Base-by-base conservation (phyloP, 2,888 invertebrate genomes). In the Dinocampus coccinellae region DNA sequence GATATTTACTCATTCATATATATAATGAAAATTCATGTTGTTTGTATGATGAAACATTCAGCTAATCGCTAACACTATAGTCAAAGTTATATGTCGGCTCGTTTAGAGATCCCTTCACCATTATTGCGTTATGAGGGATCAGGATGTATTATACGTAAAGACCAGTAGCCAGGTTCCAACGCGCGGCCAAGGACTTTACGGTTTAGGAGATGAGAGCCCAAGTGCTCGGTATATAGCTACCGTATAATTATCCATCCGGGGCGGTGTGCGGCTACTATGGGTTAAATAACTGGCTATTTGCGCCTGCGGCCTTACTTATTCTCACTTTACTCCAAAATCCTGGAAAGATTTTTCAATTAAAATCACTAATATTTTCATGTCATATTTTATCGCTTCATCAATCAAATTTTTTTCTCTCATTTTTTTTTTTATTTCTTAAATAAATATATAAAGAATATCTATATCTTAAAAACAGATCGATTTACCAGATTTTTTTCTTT, bases 231-330 rank as follows among this genome's bases (percentile, higher is more conserved):
- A 77, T 76, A 75, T 81, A 82, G 85, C 87, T 87, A 87, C 87
- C 84, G 84, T 87, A 87, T 87, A 87, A 87, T 87, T 87, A 87
- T 73, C 71, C 73, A 64, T 64, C 55, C 58, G 82, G 78, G 78
- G 77, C 79, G 77, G 73, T 81, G 82, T 81, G 82, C 76, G 77
- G 77, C 81, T 80, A 75, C 73, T 71, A 69, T 70, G 16, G 26
- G 67, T 62, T 69, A 42, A 70, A 71, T 68, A 71, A 66, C 36
- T 64, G 70, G 68, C 78, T 79, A 79, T 79, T 26, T 26, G 22
- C 80, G 80, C 76, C 76, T 6, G 78, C 68, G 73, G 71, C 78
- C 70, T 77, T 78, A 84, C 81, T 79, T 77, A 76, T 79, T 9
- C 34, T 29, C 26, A 53, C 29, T 52, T 55, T 58, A 52, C 65